These are phyloP conservation scores for Silurus aristotelis DNA, from an alignment of 2,797 vertebrate genomes.

Conservation along the genomic window DNA sequence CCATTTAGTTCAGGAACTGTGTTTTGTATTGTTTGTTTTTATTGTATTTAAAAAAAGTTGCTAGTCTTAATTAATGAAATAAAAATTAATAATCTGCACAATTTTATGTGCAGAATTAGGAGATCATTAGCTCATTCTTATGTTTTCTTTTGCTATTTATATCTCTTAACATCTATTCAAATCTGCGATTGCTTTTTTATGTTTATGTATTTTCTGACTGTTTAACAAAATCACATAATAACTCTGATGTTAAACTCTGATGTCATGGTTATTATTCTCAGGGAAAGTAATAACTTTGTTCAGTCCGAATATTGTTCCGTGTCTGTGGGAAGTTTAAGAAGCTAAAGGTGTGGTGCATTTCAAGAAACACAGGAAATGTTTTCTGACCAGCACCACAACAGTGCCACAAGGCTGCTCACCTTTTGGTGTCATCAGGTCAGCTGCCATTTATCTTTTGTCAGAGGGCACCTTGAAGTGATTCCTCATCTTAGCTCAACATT, in stretches of 20 bases:
- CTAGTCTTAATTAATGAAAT: slow-evolving; percentile 6
- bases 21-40: slow-evolving; percentile 49
- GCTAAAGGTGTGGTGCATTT: slow-evolving; percentile 35
- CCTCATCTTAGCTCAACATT: slow-evolving; percentile 47
- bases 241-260: not conserved
- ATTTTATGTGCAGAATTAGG: not conserved
- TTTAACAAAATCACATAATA: not conserved
- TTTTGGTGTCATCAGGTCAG: slow-evolving; percentile 56
- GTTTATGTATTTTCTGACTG: not conserved
- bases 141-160: not conserved
- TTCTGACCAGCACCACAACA: slow-evolving; percentile 59
- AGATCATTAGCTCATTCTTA: not conserved
- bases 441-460: slow-evolving; percentile 65
- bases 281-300: not conserved
- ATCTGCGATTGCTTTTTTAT: not conserved
- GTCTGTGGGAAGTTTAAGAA: slow-evolving; percentile 28
- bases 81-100: not conserved
- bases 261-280: not conserved
- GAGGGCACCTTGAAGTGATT: slow-evolving; percentile 55
- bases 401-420: slow-evolving; percentile 65
- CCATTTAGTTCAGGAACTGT: slow-evolving; percentile 63
- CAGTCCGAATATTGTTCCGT: not conserved
- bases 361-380: slow-evolving; percentile 62
- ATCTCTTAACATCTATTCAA: not conserved
- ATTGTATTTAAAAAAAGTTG: not conserved